Evolutionary conservation across 2,797 vertebrate genomes (phyloP).

Genomic region (Chelon labrosus): DNA sequence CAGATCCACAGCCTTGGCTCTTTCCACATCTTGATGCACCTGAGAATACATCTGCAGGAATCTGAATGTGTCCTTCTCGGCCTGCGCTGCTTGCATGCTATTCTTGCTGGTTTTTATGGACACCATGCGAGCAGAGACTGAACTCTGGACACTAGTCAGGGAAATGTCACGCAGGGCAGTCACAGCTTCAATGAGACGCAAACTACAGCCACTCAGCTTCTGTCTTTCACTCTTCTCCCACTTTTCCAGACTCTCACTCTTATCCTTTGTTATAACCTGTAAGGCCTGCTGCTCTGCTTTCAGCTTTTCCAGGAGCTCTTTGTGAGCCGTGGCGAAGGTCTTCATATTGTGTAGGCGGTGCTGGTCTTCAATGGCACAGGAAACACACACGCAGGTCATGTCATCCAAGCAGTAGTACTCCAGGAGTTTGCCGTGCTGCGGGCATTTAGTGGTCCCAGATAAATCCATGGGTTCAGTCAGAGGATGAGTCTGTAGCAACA

Average conservation of each 20-base stretch:
- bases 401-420: slow-evolving; percentile 81
- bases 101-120: slow-evolving; percentile 54
- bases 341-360: slow-evolving; percentile 78
- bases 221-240: slow-evolving; percentile 67
- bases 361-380: slow-evolving; percentile 76
- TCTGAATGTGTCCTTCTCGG: slow-evolving; percentile 67
- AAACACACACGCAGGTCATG: slow-evolving; percentile 69
- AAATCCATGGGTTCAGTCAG: slow-evolving; percentile 71
- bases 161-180: slow-evolving; percentile 48
- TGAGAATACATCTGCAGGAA: slow-evolving; percentile 76
- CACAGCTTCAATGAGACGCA: slow-evolving; percentile 56
- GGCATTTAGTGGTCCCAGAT: slow-evolving; percentile 57
- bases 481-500: slow-evolving; percentile 73
- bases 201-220: slow-evolving; percentile 34
- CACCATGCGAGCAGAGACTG: slow-evolving; percentile 68
- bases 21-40: slow-evolving; percentile 70
- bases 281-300: slow-evolving; percentile 39
- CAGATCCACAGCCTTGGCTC: slow-evolving; percentile 67
- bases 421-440: slow-evolving; percentile 71
- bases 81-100: slow-evolving; percentile 63
- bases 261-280: slow-evolving; percentile 15
- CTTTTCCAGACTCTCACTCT: slow-evolving; percentile 52
- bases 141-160: slow-evolving; percentile 64
- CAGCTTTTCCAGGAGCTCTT: slow-evolving; percentile 66
- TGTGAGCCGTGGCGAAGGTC: slow-evolving; percentile 74